Conservation (phyloP, 2,113 vertebrate species). For the Lasiurus borealis region DNA sequence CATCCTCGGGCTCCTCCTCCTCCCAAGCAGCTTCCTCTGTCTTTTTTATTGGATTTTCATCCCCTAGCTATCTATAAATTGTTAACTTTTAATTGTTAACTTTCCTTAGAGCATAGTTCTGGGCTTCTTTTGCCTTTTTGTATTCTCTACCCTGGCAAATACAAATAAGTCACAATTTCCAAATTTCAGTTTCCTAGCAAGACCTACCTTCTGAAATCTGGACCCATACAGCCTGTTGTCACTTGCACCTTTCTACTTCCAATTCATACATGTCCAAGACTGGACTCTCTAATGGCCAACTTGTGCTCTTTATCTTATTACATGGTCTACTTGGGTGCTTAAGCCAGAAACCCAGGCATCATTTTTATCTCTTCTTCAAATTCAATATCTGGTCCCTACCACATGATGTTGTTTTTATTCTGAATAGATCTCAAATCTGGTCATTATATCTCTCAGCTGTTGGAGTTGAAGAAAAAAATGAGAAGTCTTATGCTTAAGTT, state of each 20-base stretch:
- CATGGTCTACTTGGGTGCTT: background rate
- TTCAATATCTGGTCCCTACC: background rate
- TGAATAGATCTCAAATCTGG: background rate
- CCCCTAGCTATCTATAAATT: background rate
- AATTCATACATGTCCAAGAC: background rate
- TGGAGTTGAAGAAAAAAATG: background rate
- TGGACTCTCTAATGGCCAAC: background rate
- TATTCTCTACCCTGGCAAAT: background rate
- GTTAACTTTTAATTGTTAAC: background rate
- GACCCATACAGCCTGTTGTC: background rate
- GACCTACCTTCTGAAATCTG: background rate
- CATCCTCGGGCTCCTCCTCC: background rate
- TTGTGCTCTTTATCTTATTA: background rate
- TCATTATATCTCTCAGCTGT: background rate
- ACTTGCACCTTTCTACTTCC: background rate
- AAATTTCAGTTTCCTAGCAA: background rate
- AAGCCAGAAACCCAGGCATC: background rate
- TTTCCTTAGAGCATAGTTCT: background rate
- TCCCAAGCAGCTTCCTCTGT: background rate
- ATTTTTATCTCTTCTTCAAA: background rate
- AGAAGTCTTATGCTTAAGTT: background rate
- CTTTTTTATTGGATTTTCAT: background rate
- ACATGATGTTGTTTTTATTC: background rate
- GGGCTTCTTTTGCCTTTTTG: background rate
- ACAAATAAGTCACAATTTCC: background rate